A percentile compares a stretch with the other conserved stretches of the same genome.
Conservation (phyloP, 2,888 invertebrate species). For the Vesta saturnalis region DNA sequence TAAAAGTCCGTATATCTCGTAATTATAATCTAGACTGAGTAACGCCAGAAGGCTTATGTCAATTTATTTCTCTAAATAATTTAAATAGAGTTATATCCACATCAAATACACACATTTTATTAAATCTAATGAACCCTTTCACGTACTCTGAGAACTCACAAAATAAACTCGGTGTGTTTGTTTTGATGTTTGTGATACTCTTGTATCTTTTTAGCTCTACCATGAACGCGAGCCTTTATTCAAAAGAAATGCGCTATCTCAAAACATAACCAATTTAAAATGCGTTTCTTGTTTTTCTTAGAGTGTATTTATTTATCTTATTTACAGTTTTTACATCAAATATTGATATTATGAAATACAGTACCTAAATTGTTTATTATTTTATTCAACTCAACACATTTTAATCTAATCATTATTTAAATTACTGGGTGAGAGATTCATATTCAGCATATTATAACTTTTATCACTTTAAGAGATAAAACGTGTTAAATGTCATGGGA, state of each 20-base stretch:
- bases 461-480: background rate
- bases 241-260: background rate
- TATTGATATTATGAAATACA: background rate
- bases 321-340: background rate
- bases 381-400: background rate
- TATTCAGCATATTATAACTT: background rate
- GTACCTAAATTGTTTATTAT: background rate
- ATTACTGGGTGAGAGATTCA: background rate
- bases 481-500: background rate
- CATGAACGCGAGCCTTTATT: background rate
- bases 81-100: background rate
- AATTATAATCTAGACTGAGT: background rate
- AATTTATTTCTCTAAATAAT: too few relatives aligned
- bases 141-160: background rate
- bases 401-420: background rate
- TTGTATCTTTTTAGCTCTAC: background rate
- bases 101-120: background rate
- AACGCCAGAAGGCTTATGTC: too few relatives aligned
- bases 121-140: constrained; percentile 7
- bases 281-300: background rate
- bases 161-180: background rate
- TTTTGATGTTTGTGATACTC: constrained; percentile 6
- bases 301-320: constrained; percentile 1
- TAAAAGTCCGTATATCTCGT: background rate
- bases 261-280: constrained; percentile 8